Evolutionary conservation across 2,888 invertebrate genomes (phyloP), one percentile per base, ranked within the genome.

Genomic region (Nymphalis c-album): DNA sequence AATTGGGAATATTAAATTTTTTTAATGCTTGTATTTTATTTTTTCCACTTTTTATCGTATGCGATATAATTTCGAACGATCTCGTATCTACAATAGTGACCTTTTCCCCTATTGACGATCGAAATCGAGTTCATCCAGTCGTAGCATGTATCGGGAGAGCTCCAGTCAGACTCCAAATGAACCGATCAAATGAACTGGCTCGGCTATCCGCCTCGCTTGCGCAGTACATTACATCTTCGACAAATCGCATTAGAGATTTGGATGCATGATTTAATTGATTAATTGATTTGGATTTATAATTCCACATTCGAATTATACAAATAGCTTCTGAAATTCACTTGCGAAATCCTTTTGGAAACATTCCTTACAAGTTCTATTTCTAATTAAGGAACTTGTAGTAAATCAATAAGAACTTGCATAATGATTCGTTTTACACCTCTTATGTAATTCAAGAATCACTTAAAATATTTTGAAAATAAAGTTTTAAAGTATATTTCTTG

Each of bases 61-160:
- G 48, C 68, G 69, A 68, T 57, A 73, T 68, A 63, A 68, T 69
- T 48, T 70, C 64, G 68, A 62, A 60, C 53, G 55, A 57, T 61
- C 35, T 10, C 20, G 48, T 61, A 26, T 20, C 63, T 62, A 60
- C 48, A 76, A 79, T 79, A 77, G 70, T 63, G 61, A 46, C 70
- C 75, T 73, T 74, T 71, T 74, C 77, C 79, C 79, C 80, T 79
- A 79, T 80, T 83, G 79, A 79, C 81, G 77, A 81, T 80, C 76
- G 84, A 81, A 82, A 86, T 85, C 81, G 84, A 80, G 80, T 85
- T 84, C 85, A 86, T 77, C 80, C 84, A 84, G 78, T 78, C 84
- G 81, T 76, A 75, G 76, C 77, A 76, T 76, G 78, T 78, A 77
- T 78, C 78, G 78, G 71, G 73, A 73, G 72, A 69, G 72, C 73